A percentile compares a stretch with the other conserved stretches of the same genome.
These are phyloP conservation scores for Synergus gifuensis DNA, from an alignment of 2,888 invertebrate species.

Conservation along the genomic window DNA sequence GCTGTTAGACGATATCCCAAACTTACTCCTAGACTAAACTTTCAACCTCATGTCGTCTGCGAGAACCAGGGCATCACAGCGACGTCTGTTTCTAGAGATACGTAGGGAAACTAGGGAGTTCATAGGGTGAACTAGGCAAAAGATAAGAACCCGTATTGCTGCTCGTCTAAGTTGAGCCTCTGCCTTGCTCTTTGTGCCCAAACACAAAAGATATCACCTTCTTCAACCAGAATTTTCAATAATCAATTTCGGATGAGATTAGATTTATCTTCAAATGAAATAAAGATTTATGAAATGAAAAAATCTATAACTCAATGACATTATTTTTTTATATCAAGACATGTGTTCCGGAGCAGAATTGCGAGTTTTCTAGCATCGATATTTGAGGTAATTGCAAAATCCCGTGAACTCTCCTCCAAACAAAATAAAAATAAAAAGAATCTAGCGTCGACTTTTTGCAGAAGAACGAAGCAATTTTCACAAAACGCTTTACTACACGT, in stretches of 20 bases:
- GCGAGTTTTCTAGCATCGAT: no score
- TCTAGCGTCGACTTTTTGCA: no score
- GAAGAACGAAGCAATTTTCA: no score
- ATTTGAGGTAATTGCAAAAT: no score
- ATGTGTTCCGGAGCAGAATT: no score
- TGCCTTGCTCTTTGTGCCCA: conserved; percentile 1
- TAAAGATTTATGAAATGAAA: background rate
- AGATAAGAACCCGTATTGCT: conserved; percentile 37
- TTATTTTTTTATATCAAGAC: no score
- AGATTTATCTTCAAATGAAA: background rate
- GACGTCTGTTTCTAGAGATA: conserved; percentile 39
- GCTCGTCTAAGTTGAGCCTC: conserved; percentile 3
- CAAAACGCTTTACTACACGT: no score
- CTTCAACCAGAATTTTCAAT: background rate
- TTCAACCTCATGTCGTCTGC: conserved; percentile 26
- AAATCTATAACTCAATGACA: background rate
- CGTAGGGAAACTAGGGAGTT: conserved; percentile 36
- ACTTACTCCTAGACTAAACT: conserved; percentile 39
- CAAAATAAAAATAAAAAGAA: no score
- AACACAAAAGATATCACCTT: conserved; percentile 23
- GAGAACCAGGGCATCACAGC: conserved; percentile 23
- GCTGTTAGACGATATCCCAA: conserved; percentile 32
- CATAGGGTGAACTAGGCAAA: conserved; percentile 35
- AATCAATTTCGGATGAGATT: conserved; percentile 7
- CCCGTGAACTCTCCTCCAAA: no score